Evolutionary conservation across 2,888 invertebrate genomes (phyloP).

Genomic region (Agriotes lineatus): DNA sequence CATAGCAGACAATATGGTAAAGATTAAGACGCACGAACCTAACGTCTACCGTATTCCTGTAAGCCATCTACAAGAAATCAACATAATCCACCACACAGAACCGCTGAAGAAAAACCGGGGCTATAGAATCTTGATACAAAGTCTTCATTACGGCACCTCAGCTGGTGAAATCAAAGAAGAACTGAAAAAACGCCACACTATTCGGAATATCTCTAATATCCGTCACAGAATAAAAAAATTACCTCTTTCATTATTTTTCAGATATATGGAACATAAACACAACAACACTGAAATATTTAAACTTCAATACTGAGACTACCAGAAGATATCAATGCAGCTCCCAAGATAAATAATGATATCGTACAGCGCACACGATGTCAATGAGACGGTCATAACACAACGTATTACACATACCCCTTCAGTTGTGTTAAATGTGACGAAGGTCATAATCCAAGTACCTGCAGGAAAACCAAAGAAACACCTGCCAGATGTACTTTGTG

Average conservation of each 20-base stretch:
- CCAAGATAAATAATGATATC: background rate
- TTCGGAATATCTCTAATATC: no score
- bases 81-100: no score
- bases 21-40: no score
- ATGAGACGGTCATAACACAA: background rate
- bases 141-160: no score
- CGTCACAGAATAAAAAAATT: no score
- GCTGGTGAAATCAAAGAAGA: no score
- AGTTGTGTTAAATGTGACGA: background rate
- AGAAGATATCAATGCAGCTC: background rate
- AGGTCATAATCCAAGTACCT: background rate
- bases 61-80: no score
- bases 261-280: background rate
- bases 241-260: background rate
- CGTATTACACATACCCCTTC: background rate
- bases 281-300: background rate
- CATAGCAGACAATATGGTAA: no score
- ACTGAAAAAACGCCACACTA: no score
- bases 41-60: no score
- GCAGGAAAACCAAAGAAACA: background rate
- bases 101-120: no score
- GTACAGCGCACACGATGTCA: background rate
- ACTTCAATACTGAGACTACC: background rate
- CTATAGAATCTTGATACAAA: no score
- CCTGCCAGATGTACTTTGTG: background rate